Conservation (phyloP, 1,140 invertebrate species). For the Neodiprion pinetum region DNA sequence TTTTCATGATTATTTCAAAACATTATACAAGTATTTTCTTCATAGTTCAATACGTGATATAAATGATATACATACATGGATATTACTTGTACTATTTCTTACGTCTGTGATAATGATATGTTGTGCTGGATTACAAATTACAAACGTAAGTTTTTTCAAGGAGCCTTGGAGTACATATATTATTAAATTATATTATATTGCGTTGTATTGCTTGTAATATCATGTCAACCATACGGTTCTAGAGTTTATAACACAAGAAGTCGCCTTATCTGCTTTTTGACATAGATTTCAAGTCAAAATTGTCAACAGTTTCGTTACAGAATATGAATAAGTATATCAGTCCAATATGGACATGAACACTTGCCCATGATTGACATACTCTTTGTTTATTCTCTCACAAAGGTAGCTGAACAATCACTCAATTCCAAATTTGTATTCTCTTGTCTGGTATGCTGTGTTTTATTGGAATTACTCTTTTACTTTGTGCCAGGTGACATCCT, state of each 20-base stretch:
- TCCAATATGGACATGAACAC: not conserved
- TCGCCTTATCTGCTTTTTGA: no score
- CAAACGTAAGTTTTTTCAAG: slow-evolving; percentile 7
- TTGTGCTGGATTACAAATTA: not conserved
- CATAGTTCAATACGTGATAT: not conserved
- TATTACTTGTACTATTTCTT: not conserved
- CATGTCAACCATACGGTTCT: no score
- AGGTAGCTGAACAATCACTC: not conserved
- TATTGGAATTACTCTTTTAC: slow-evolving; percentile 4
- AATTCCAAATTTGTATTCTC: not conserved
- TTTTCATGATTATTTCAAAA: not conserved
- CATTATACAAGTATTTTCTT: not conserved
- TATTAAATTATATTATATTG: no score
- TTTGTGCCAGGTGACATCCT: slow-evolving; percentile 1
- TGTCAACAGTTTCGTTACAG: no score
- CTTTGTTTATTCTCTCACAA: not conserved
- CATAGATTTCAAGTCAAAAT: no score
- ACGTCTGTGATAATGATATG: slow-evolving; percentile 3
- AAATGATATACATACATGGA: slow-evolving; percentile 4
- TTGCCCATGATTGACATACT: not conserved
- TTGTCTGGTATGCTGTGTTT: not conserved
- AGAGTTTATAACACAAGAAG: no score
- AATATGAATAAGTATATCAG: no score
- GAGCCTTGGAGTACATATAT: no score
- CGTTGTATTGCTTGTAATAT: no score